phyloP scores from a whole-genome alignment of 2,888 invertebrate genomes.

The Leptinotarsa juncta region DNA sequence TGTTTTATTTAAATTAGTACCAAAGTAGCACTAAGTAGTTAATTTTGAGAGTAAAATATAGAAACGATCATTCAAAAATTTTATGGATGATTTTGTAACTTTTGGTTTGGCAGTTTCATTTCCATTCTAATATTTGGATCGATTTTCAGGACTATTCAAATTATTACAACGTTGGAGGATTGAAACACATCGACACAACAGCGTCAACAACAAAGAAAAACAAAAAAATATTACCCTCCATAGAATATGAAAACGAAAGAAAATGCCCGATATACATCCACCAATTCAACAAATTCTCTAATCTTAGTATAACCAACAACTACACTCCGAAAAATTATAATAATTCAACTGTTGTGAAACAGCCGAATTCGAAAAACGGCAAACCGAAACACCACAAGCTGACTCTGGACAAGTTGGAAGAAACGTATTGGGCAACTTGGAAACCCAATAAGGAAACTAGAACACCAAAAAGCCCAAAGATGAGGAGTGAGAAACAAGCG shows the following conservation, averaged over 20 bases:
- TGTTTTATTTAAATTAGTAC: too few species aligned
- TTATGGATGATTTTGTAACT: too few species aligned
- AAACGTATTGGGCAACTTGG: conserved; percentile 64
- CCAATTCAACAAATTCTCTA: conserved; percentile 40
- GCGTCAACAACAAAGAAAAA: conserved; percentile 17
- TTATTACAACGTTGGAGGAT: conserved; percentile 18
- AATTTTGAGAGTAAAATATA: too few species aligned
- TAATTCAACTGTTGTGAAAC: conserved; percentile 19
- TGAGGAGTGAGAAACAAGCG: conserved; percentile 14
- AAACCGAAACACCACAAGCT: conserved; percentile 44
- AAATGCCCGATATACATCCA: conserved; percentile 53
- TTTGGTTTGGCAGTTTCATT: background rate
- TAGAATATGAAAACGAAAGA: conserved; percentile 40
- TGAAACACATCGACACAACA: background rate
- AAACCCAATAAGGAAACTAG: conserved; percentile 55
- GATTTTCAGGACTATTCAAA: conserved; percentile 37
- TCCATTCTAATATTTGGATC: conserved; percentile 1
- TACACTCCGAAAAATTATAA: conserved; percentile 33
- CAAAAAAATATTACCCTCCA: conserved; percentile 29
- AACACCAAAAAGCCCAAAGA: background rate
- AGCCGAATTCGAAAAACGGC: conserved; percentile 25
- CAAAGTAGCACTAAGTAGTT: too few species aligned
- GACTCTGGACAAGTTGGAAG: conserved; percentile 59
- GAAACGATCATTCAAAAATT: too few species aligned
- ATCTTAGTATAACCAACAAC: conserved; percentile 42